Conservation (phyloP, 2,113 vertebrate species). For the Murina feae region DNA sequence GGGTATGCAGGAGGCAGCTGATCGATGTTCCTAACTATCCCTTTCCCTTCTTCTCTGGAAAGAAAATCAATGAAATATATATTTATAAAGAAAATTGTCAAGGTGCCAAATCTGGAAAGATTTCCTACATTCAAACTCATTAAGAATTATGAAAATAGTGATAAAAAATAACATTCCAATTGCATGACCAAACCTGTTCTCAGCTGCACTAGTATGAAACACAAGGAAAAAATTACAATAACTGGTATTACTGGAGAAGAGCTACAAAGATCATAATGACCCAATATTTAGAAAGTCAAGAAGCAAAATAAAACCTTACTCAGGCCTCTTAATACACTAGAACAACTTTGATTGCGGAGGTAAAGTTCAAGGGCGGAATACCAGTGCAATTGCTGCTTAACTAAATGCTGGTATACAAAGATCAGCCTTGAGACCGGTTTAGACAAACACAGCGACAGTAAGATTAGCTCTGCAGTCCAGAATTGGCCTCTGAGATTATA, state of each 20-base stretch:
- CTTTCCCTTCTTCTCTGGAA: too few species aligned
- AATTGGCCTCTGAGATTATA: slow-evolving; percentile 1
- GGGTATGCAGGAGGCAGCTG: too few species aligned
- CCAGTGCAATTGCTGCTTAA: neutral
- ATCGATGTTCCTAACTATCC: too few species aligned
- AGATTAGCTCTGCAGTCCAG: neutral
- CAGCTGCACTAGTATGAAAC: neutral
- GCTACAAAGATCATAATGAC: neutral
- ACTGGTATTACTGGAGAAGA: neutral
- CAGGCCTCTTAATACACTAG: neutral
- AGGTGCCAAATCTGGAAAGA: neutral
- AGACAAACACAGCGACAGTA: neutral
- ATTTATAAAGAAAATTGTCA: too few species aligned
- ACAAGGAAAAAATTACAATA: neutral
- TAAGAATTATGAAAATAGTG: neutral
- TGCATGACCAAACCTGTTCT: neutral
- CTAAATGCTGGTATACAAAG: neutral
- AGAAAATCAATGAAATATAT: too few species aligned
- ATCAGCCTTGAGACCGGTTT: neutral
- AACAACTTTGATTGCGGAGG: neutral
- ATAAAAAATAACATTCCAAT: neutral
- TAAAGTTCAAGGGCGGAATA: neutral
- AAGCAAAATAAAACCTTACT: neutral
- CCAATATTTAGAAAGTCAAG: slow-evolving; percentile 3
- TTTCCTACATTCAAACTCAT: neutral